Evolutionary conservation across 2,113 vertebrate genomes (phyloP), one percentile per base, ranked within the genome.

Genomic region (Lepidothrix coronata): DNA sequence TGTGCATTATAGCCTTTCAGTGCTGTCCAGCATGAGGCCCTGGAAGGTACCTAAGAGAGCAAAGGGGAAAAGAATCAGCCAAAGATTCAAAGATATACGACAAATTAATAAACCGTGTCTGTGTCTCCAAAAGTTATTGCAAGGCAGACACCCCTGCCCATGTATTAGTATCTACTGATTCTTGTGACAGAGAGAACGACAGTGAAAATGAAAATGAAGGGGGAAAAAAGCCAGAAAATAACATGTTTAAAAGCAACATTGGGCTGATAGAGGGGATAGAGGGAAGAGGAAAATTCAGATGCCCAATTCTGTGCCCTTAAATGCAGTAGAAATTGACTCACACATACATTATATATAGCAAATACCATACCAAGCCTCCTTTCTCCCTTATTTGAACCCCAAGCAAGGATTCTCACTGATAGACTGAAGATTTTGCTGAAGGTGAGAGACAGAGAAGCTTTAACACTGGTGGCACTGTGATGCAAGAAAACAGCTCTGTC

Each of bases 111-210:
- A 93, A 91, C 57, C 39, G 10, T 90, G n/a, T 80, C 67, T 2
- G 0, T 73, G 23, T 90, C 51, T 86, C 43, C 68, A 55, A 55
- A 81, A 89, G 55, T 95, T 93, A 63, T 71, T 86, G 76, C 79
- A 88, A 86, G 43, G 17, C 63, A 73, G 62, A 62, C 28, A 70
- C 23, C 12, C 23, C 17, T 2, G 0, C 30, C 46, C 9, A 12
- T 77, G 72, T 77, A 17, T 91, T 91, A 66, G 27, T 66, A 30
- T 83, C 24, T 88, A 71, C 51, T 86, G 85, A 73, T 94, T 90
- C 85, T 72, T 65, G 28, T 74, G 67, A 71, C 37, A 54, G 51
- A 58, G 67, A 70, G 52, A 88, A 63, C 55, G 68, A 33, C 71
- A 86, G 71, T 85, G 62, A 52, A 83, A 46, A 10, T 18, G 63